Base-by-base conservation (phyloP, 2,113 vertebrate genomes). In the Archilochus colubris region DNA sequence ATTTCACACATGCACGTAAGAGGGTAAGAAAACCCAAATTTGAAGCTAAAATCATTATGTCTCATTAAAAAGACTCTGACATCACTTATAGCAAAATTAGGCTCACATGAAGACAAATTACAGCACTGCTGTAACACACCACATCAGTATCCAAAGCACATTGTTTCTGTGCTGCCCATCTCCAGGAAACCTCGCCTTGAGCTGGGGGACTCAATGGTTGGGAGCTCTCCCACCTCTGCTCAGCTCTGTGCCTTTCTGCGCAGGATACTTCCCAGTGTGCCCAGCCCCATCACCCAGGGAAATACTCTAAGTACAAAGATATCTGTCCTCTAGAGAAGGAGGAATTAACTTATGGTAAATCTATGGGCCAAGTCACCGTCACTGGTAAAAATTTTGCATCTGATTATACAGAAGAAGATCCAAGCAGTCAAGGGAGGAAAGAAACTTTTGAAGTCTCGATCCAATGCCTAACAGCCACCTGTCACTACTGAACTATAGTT, bases 1-100 rank as follows among this genome's bases (percentile, higher is more conserved):
- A 58, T 93, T 92, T 96, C 77, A 87, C 78, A 94, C 83, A 68
- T 66, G n/a, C 46, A 80, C 4, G 10, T 82, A 77, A 82, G 46
- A 87, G 62, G 63, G 31, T 17, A 85, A 80, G 23, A 94, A 94
- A 94, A 36, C 9, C 16, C 40, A 14, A 90, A 88, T 64, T 0
- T 55, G 33, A 94, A 89, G 87, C 75, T 81, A 93, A 90, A 90
- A 90, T 85, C 17, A n/a, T 72, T 72, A 87, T 4, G 30, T 75
- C 79, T 91, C 93, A 55, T 40, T 93, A 78, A 83, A 86, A 89
- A 86, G 44, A 44, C 31, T 67, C 51, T 48, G 63, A 88, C 67
- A 76, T 12, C 27, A 82, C 64, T 86, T 93, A 28, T 20, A 88
- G 40, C 21, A 86, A 89, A 83, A 86, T 68, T 23, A 86, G 68